Base-by-base conservation (phyloP, 1,140 invertebrate species). In the Helicoverpa zea region DNA sequence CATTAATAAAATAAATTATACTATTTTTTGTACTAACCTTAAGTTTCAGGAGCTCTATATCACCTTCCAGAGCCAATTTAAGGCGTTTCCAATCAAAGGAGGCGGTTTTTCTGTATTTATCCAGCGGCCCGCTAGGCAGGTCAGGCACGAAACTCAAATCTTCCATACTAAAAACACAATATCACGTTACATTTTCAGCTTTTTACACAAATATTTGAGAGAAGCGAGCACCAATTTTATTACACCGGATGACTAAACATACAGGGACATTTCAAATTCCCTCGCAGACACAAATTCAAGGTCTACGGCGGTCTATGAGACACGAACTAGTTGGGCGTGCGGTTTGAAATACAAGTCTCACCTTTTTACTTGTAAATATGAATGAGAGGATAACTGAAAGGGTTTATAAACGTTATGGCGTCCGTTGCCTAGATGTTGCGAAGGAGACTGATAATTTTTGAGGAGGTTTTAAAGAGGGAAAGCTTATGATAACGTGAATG, bases 61-160 rank as follows among this genome's bases (percentile, higher is more conserved):
- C 96, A 89, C 96, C 96, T 90, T 98, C 97, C 63, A 98, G 93
- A 74, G 97, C 96, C 54, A 97, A 83, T 84, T 96, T 97, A 91
- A 98, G 95, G 80, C 96, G 94, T 91, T 98, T 98, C 97, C 98
- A 98, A 89, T 97, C 96, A 88, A 98, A 98, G 9, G 96, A 96
- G 5, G 97, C 96, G 78, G 95, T 95, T 83, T 96, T 96, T 85
- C 98, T 96, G 92, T 98, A 98, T 2, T 86, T 88, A 89, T 97
- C 96, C 61, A 98, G 93, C 4, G 98, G 97, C 74, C 98, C 97
- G 18, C 91, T 93, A 54, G 96, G 96, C 66, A 97, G 91, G 92
- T 97, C 95, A 35, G 96, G 96, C 80, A 96, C 92, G 83, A 96
- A 96, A 90, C 92, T 93, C 66, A 94, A 79, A 76, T 95, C 94